These are phyloP conservation scores for Acanthopleura granulata DNA, from an alignment of 2,888 invertebrate genomes.

Conservation along the genomic window DNA sequence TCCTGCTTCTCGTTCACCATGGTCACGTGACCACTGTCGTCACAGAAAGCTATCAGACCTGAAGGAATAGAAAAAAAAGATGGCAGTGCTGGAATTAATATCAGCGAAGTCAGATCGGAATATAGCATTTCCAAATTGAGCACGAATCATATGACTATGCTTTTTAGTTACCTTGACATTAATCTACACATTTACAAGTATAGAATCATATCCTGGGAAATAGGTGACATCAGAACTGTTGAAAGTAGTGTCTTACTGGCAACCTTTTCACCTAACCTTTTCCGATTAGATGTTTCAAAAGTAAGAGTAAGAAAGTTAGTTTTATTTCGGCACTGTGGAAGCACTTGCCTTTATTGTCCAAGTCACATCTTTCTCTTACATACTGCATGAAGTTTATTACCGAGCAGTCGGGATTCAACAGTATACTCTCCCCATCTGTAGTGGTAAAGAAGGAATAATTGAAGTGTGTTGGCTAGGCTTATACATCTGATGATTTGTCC, in stretches of 20 bases:
- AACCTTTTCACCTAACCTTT: no score
- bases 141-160: no score
- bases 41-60: conserved; percentile 38
- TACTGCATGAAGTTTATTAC: conserved; percentile 37
- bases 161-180: neutral
- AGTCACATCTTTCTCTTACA: conserved; percentile 37
- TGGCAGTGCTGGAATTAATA: no score
- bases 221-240: neutral
- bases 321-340: neutral
- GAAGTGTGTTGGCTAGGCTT: no score
- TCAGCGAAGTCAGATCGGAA: no score
- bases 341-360: conserved; percentile 34
- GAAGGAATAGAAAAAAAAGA: neutral
- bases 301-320: no score
- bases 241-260: neutral
- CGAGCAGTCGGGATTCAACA: conserved; percentile 38
- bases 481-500: no score
- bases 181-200: neutral
- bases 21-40: conserved; percentile 35
- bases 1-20: conserved; percentile 27
- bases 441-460: no score
- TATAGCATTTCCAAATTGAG: no score
- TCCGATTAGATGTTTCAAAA: no score
- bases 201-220: no score
- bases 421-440: conserved; percentile 33